Evolutionary conservation across 2,888 invertebrate species (phyloP).

Genomic region (Laspeyria flexula): DNA sequence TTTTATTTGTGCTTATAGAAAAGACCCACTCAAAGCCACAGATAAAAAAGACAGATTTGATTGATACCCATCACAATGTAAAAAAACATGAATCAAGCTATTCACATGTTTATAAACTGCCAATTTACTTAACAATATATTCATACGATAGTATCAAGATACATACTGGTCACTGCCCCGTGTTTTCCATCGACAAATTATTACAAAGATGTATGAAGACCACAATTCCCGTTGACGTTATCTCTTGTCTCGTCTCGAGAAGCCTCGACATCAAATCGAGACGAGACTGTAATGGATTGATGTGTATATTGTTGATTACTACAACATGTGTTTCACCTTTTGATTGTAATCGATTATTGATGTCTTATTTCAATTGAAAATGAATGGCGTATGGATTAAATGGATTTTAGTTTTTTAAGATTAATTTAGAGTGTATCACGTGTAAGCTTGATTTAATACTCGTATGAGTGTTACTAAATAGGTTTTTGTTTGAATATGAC

Average conservation of each 20-base stretch:
- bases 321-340: constrained; percentile 16
- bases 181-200: constrained; percentile 46
- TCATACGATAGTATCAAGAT: constrained; percentile 17
- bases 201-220: constrained; percentile 39
- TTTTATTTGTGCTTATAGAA: too few relatives aligned
- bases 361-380: constrained; percentile 2
- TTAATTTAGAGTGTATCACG: too few relatives aligned
- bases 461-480: too few relatives aligned
- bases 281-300: constrained; percentile 28
- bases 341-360: constrained; percentile 14
- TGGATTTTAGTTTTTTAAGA: too few relatives aligned
- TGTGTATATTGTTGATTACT: constrained; percentile 20
- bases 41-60: neutral
- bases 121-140: constrained; percentile 16
- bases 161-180: constrained; percentile 10
- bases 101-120: constrained; percentile 3
- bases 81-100: neutral
- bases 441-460: too few relatives aligned
- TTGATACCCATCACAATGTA: neutral
- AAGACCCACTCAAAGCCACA: too few relatives aligned
- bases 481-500: too few relatives aligned
- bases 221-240: constrained; percentile 36
- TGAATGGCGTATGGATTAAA: neutral
- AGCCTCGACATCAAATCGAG: neutral
- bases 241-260: constrained; percentile 22